Conservation (phyloP, 30 jellyfish, hydroid and myxozoan species). For the Rhopilema esculentum region DNA sequence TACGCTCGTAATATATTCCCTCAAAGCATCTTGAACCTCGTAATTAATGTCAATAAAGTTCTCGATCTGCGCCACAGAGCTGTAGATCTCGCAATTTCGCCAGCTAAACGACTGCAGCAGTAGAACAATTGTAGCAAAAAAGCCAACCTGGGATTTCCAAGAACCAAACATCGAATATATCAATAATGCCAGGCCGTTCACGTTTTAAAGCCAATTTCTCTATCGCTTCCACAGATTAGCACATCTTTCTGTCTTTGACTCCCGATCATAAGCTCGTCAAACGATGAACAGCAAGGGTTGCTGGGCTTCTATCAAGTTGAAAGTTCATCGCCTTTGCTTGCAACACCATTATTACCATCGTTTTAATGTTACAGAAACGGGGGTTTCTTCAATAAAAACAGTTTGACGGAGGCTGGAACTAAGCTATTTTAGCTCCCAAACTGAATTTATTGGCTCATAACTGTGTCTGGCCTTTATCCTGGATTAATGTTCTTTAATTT, state of each 20-base stretch:
- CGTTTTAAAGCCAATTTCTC: background rate
- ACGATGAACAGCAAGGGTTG: background rate
- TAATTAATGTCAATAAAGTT: slow-evolving; percentile 14
- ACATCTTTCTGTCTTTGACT: background rate
- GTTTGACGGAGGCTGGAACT: background rate
- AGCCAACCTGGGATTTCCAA: background rate
- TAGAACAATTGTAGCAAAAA: background rate
- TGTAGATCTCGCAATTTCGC: slow-evolving; percentile 41
- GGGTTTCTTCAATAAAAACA: background rate
- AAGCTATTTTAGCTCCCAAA: background rate
- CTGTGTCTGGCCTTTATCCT: background rate
- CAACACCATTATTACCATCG: background rate
- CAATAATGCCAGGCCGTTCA: no score
- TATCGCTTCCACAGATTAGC: background rate
- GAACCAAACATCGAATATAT: slow-evolving; percentile 11
- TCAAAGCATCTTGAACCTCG: slow-evolving; percentile 9
- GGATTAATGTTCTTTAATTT: background rate
- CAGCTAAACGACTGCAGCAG: slow-evolving; percentile 13
- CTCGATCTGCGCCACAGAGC: slow-evolving; percentile 60
- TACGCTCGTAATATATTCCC: background rate
- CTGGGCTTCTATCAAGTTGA: background rate
- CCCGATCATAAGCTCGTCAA: no score
- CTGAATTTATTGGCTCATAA: background rate
- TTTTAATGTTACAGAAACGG: background rate
- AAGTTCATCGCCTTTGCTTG: background rate